Conservation (phyloP, 92 coral and sea anemone genomes). For the Blastomussa wellsi region DNA sequence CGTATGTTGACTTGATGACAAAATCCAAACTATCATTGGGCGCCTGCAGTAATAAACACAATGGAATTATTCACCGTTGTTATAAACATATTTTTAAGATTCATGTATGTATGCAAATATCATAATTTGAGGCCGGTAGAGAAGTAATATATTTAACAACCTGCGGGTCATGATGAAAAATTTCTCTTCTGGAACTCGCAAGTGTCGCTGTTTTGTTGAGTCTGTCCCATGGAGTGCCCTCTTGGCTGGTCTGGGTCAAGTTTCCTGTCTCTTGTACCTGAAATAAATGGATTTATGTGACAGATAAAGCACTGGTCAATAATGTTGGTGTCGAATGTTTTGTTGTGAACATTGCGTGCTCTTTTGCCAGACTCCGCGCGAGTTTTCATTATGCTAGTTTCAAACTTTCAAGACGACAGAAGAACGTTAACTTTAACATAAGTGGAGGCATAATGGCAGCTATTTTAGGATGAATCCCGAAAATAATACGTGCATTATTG, state of each 20-base stretch:
- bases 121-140: not conserved
- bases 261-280: constrained; percentile 25
- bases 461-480: not conserved
- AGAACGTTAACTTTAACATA: not conserved
- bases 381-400: not conserved
- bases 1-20: constrained; percentile 93
- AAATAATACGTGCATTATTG: not conserved
- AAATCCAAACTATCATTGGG: constrained; percentile 97
- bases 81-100: not conserved
- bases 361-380: not conserved
- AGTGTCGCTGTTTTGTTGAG: constrained; percentile 89
- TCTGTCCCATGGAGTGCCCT: constrained; percentile 86
- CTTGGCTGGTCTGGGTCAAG: constrained; percentile 25
- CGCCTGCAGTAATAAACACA: constrained; percentile 66
- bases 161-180: constrained; percentile 95
- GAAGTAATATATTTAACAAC: constrained; percentile 28
- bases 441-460: not conserved
- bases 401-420: not conserved
- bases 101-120: not conserved
- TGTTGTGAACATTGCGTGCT: not conserved
- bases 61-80: not conserved
- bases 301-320: not conserved
- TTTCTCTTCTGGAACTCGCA: constrained; percentile 91
- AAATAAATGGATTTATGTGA: not conserved
- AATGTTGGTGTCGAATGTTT: no score